phyloP scores from a whole-genome alignment of 2,113 vertebrate species.

The Rostratula benghalensis region DNA sequence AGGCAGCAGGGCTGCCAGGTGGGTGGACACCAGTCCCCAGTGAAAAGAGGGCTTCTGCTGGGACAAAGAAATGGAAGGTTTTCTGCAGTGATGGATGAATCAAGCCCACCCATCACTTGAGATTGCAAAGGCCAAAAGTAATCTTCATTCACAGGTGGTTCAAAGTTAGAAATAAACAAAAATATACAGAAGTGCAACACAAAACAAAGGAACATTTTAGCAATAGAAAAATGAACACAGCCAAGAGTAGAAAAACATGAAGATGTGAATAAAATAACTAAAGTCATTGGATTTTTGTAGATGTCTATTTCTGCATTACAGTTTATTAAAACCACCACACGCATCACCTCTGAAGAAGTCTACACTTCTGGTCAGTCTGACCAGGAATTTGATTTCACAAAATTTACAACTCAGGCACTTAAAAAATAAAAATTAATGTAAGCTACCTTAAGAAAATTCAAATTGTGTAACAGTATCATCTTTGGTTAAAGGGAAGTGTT shows the following conservation, averaged over 20 bases:
- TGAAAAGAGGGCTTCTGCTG: not conserved
- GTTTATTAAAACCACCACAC: not conserved
- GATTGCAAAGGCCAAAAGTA: not conserved
- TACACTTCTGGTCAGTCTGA: not conserved
- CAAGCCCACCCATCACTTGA: not conserved
- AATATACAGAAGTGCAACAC: not conserved
- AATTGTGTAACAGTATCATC: not conserved
- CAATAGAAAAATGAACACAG: not conserved
- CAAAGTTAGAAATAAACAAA: not conserved
- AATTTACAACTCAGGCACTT: not conserved
- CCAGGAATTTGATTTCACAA: not conserved
- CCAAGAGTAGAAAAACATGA: not conserved
- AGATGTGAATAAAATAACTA: not conserved
- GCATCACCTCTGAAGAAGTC: not conserved
- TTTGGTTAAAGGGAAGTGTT: conserved; percentile 6
- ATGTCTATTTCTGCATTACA: not conserved
- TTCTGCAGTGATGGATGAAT: not conserved
- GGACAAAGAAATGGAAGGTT: not conserved
- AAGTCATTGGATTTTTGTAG: not conserved
- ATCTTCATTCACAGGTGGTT: not conserved
- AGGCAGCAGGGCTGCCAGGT: not conserved
- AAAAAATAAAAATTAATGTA: not conserved
- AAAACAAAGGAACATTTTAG: not conserved
- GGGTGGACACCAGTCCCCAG: not conserved
- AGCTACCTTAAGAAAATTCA: not conserved